These are phyloP conservation scores for Hystrix brachyura DNA, from an alignment of 2,113 vertebrate species.

Conservation along the genomic window DNA sequence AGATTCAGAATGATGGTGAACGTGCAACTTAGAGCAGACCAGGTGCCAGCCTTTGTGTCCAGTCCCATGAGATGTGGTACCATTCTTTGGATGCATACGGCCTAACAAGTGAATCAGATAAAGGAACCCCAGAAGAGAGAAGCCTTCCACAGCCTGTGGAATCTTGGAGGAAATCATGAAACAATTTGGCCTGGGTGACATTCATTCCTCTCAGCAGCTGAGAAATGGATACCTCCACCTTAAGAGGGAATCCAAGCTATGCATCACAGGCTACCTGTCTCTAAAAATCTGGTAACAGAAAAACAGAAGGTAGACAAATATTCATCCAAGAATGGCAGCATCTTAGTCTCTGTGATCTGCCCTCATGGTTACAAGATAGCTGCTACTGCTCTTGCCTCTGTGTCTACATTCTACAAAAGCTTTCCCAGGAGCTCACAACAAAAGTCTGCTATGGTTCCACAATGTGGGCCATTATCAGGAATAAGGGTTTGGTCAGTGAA, in stretches of 20 bases:
- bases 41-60: background rate
- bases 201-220: background rate
- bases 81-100: background rate
- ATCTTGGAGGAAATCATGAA: slow-evolving; percentile 47
- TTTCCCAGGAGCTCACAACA: background rate
- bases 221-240: background rate
- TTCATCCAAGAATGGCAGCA: background rate
- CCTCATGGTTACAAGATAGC: slow-evolving; percentile 10
- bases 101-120: background rate
- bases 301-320: background rate
- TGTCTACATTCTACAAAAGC: background rate
- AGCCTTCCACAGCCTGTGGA: background rate
- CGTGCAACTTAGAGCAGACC: background rate
- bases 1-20: background rate
- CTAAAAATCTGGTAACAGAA: background rate
- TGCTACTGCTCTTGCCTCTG: background rate
- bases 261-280: background rate
- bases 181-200: slow-evolving; percentile 2
- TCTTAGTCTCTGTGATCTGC: background rate
- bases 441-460: background rate
- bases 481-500: background rate
- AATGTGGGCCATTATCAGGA: background rate
- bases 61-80: background rate
- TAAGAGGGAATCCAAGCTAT: background rate
- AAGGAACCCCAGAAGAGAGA: slow-evolving; percentile 10